A percentile compares a stretch with the other conserved stretches of the same genome.
phyloP scores from a whole-genome alignment of 2,888 invertebrate species.

The Mongoloraphidia duomilia region DNA sequence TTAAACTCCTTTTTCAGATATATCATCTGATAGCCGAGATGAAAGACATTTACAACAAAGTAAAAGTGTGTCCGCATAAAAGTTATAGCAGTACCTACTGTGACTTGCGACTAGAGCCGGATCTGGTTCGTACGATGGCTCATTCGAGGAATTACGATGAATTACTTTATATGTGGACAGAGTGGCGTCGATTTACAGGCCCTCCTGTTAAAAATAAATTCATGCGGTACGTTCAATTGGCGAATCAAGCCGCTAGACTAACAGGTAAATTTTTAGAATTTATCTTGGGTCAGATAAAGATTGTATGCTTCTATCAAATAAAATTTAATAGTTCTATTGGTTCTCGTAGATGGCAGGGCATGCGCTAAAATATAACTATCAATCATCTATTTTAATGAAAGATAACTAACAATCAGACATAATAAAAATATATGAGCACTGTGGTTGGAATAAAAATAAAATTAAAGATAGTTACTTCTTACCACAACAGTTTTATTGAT shows the following conservation, averaged over 20 bases:
- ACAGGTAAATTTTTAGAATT: slow-evolving; percentile 39
- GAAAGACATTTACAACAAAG: slow-evolving; percentile 62
- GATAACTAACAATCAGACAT: too few relatives aligned
- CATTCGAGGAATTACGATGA: slow-evolving; percentile 62
- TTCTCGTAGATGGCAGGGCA: too few relatives aligned
- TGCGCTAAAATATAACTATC: too few relatives aligned
- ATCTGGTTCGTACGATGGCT: slow-evolving; percentile 48
- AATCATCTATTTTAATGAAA: too few relatives aligned
- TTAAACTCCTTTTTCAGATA: slow-evolving; percentile 34
- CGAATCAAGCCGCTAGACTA: slow-evolving; percentile 61
- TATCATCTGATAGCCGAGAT: slow-evolving; percentile 59
- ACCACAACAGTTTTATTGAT: too few relatives aligned
- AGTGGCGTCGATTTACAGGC: slow-evolving; percentile 68
- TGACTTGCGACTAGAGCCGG: slow-evolving; percentile 45
- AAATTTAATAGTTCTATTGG: too few relatives aligned
- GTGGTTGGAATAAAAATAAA: too few relatives aligned
- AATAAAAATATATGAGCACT: too few relatives aligned
- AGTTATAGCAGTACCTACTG: slow-evolving; percentile 38
- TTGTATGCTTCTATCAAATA: too few relatives aligned
- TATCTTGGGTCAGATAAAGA: too few relatives aligned
- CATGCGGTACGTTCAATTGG: slow-evolving; percentile 61
- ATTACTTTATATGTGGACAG: slow-evolving; percentile 61
- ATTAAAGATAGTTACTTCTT: too few relatives aligned
- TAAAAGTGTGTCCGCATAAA: slow-evolving; percentile 54
- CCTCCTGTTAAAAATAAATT: slow-evolving; percentile 60